A percentile compares a stretch with the other conserved stretches of the same genome.
phyloP scores from a whole-genome alignment of 2,888 invertebrate genomes.

The Teinopalpus imperialis region DNA sequence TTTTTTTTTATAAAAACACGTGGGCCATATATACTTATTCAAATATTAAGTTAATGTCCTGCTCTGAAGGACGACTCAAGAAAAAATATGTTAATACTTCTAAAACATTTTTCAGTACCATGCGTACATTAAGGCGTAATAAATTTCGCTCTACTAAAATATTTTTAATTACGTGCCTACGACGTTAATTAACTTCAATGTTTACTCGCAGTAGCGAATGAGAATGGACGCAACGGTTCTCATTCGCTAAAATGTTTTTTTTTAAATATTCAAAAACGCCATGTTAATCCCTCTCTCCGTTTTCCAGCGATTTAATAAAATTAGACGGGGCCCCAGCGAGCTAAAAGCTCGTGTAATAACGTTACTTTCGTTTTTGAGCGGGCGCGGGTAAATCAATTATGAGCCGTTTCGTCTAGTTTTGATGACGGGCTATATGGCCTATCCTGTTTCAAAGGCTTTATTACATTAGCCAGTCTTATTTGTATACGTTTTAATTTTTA shows the following conservation, averaged over 20 bases:
- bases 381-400: constrained; percentile 41
- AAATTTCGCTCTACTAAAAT: constrained; percentile 8
- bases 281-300: constrained; percentile 34
- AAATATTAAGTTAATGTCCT: too few species aligned
- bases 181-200: constrained; percentile 25
- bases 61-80: too few species aligned
- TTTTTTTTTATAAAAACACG: too few species aligned
- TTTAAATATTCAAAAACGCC: constrained; percentile 28
- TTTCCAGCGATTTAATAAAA: constrained; percentile 37
- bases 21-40: too few species aligned
- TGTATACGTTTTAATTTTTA: constrained; percentile 20
- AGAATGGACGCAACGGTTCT: constrained; percentile 18
- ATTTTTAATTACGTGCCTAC: constrained; percentile 22
- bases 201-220: constrained; percentile 19
- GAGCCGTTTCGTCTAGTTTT: constrained; percentile 35
- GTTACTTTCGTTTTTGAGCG: constrained; percentile 43
- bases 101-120: too few species aligned
- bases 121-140: constrained; percentile 5
- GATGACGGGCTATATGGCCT: constrained; percentile 34
- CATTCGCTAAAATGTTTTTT: constrained; percentile 23
- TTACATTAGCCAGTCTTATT: constrained; percentile 19
- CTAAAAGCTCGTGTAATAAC: constrained; percentile 45
- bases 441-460: constrained; percentile 39
- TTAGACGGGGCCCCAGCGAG: constrained; percentile 37
- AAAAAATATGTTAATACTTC: too few species aligned